Evolutionary conservation across 2,113 vertebrate genomes (phyloP), one percentile per base, ranked within the genome.

Genomic region (Machaerirhynchus nigripectus): DNA sequence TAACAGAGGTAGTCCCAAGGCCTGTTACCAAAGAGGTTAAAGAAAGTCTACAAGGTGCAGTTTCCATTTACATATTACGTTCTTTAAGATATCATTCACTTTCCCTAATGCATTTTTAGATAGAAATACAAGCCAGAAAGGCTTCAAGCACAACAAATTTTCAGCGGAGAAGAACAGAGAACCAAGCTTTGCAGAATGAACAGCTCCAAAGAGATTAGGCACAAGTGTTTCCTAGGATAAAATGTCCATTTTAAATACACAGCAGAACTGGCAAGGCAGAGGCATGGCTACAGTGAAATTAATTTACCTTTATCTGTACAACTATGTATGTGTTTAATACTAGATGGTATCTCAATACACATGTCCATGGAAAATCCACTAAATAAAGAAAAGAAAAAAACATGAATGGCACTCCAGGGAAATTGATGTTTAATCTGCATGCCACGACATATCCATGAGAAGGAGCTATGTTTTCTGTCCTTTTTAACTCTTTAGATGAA

Each of bases 241-340:
- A 87, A 57, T 7, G 49, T 77, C 21, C 9, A 64, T 88, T 92
- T 84, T 31, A 93, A 94, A 87, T 52, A 78, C 15, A 31, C 37
- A 65, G 35, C 57, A 80, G 50, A 85, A 84, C 17, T 74, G 10
- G 21, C 26, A 55, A 53, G 15, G 44, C 50, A 94, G 77, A 92
- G 59, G 19, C 39, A 42, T 20, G 47, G 35, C 31, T 88, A 80
- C 35, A 75, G 18, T 44, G 82, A 85, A 73, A 79, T 65, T 70
- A 28, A 90, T 95, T 96, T 89, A 99, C 98, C 98, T 99, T 99
- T 24, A 76, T 99, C 98, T 56, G 98, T 98, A 80, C 94, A 88
- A 86, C 98, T 97, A 12, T 60, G 53, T 79, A 99, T 97, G 13
- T 63, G 63, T 53, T 93, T 91, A 89, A 99, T 99, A 95, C 97